phyloP scores from a whole-genome alignment of 2,113 vertebrate genomes.

The Panthera tigris region DNA sequence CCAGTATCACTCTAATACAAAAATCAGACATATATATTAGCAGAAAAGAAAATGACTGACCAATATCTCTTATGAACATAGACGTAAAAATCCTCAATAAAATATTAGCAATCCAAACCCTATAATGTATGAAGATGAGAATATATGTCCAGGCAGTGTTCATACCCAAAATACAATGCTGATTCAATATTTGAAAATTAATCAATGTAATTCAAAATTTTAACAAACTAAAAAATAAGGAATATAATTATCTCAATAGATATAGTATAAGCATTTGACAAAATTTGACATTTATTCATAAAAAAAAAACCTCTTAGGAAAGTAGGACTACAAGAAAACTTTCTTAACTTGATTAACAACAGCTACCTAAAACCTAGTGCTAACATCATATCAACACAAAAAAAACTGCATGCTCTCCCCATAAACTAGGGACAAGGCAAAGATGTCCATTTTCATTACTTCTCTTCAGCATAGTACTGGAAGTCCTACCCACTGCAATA shows the following conservation, averaged over 20 bases:
- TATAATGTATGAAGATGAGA: background rate
- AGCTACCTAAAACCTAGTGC: background rate
- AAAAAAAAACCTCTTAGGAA: background rate
- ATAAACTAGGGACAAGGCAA: background rate
- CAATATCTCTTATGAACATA: background rate
- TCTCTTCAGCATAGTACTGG: background rate
- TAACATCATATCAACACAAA: background rate
- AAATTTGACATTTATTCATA: too few species aligned
- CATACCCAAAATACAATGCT: background rate
- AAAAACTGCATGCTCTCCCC: background rate
- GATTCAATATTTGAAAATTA: background rate
- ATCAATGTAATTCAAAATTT: too few species aligned
- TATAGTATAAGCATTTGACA: too few species aligned
- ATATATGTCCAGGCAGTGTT: background rate
- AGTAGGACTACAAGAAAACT: background rate
- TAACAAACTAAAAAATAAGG: too few species aligned
- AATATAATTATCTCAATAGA: too few species aligned
- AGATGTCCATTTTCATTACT: background rate
- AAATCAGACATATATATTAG: background rate
- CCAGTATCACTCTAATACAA: background rate
- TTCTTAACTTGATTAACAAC: background rate
- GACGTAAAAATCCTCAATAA: background rate
- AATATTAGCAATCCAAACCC: background rate
- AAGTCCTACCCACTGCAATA: background rate
- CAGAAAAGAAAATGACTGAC: background rate